Evolutionary conservation across 2,888 invertebrate genomes (phyloP).

Genomic region (Byasa hedistus): DNA sequence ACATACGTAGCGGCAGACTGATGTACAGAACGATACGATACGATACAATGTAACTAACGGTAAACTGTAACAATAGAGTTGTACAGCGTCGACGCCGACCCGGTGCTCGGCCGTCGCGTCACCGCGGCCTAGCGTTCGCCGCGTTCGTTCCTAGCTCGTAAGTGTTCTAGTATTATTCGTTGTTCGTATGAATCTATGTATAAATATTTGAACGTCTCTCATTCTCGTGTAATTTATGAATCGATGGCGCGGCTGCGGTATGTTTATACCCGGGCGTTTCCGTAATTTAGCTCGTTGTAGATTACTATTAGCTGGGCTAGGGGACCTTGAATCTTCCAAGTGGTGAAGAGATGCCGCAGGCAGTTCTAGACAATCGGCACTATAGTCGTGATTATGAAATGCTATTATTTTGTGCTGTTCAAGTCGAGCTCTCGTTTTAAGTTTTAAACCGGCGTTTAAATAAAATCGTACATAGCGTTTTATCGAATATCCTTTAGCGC

Average conservation of each 20-base stretch:
- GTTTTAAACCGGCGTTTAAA: constrained; percentile 73
- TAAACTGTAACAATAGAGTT: constrained; percentile 68
- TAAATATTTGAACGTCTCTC: constrained; percentile 79
- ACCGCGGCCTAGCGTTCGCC: constrained; percentile 64
- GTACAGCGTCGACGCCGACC: constrained; percentile 69
- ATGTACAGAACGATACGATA: constrained; percentile 71
- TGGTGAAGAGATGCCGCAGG: constrained; percentile 70
- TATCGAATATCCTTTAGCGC: constrained; percentile 75
- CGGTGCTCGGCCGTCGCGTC: constrained; percentile 69
- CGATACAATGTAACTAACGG: constrained; percentile 53
- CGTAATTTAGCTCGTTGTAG: constrained; percentile 77
- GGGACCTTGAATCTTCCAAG: constrained; percentile 78
- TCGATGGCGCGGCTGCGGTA: constrained; percentile 67
- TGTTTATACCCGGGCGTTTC: constrained; percentile 59
- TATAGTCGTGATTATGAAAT: constrained; percentile 75
- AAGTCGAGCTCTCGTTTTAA: constrained; percentile 78
- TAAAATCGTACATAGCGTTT: constrained; percentile 65
- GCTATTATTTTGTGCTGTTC: constrained; percentile 71
- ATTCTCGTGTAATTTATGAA: constrained; percentile 78
- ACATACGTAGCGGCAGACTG: constrained; percentile 72
- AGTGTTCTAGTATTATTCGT: constrained; percentile 80
- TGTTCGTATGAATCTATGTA: constrained; percentile 80
- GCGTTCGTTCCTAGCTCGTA: constrained; percentile 70
- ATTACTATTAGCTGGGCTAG: constrained; percentile 79
- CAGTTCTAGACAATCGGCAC: constrained; percentile 80